phyloP scores from a whole-genome alignment of 1,140 invertebrate species.

The Pemphigus obesinymphae region DNA sequence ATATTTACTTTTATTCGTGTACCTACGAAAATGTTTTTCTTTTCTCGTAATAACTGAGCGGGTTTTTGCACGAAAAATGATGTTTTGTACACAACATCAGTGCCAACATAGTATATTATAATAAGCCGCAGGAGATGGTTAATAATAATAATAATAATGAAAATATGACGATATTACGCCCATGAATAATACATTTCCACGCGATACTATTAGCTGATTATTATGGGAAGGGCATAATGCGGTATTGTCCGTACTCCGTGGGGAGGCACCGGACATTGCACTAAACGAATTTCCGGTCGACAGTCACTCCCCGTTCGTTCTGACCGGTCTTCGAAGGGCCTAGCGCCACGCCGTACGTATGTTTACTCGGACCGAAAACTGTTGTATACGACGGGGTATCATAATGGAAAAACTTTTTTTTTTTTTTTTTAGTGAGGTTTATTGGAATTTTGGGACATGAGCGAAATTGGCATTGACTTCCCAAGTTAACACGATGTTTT shows the following conservation, averaged over 20 bases:
- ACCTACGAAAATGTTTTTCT: neutral
- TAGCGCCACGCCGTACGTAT: neutral
- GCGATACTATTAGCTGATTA: constrained; percentile 27
- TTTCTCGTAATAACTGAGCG: neutral
- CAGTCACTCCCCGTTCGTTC: neutral
- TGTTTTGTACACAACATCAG: constrained; percentile 16
- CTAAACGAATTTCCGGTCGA: constrained; percentile 39
- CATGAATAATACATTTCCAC: constrained; percentile 25
- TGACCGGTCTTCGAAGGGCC: neutral
- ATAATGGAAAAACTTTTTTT: neutral
- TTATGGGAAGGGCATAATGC: constrained; percentile 32
- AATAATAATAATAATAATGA: constrained; percentile 16
- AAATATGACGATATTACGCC: constrained; percentile 10
- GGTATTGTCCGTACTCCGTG: neutral
- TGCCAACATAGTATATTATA: neutral
- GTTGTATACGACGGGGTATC: neutral
- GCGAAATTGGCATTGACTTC: neutral
- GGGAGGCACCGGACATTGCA: constrained; percentile 25
- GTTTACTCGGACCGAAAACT: neutral
- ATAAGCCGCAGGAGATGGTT: neutral
- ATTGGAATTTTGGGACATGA: neutral
- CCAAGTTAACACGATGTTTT: neutral
- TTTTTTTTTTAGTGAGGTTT: neutral
- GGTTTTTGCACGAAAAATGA: neutral
- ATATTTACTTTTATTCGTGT: neutral